Evolutionary conservation across 2,888 invertebrate species (phyloP).

Genomic region (Cancer borealis): DNA sequence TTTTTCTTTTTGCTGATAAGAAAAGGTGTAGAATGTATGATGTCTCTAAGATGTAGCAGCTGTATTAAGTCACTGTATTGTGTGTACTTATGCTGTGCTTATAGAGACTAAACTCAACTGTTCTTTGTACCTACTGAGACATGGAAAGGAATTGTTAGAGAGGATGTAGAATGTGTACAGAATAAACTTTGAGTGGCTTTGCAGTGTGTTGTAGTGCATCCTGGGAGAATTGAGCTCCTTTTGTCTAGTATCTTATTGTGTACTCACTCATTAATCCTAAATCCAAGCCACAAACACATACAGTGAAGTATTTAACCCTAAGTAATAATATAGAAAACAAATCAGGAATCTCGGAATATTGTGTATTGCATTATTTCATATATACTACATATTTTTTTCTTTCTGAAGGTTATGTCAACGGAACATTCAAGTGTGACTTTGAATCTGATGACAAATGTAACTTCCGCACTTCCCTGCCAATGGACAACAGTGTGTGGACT

Average conservation of each 20-base stretch:
- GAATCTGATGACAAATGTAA: conserved; percentile 60
- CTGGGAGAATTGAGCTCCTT: no score
- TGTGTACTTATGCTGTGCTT: neutral
- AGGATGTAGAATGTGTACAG: no score
- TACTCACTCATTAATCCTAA: no score
- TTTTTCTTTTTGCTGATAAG: neutral
- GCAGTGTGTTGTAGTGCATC: no score
- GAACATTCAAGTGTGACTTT: conserved; percentile 65
- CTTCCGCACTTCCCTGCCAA: conserved; percentile 53
- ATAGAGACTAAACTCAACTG: neutral
- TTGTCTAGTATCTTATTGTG: no score
- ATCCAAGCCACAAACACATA: no score
- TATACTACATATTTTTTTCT: neutral
- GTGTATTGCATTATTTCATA: neutral
- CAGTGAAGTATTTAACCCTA: no score
- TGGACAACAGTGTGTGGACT: conserved; percentile 60
- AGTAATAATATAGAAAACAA: neutral
- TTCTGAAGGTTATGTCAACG: conserved; percentile 21
- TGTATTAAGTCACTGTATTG: neutral
- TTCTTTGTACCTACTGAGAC: no score
- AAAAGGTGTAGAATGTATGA: neutral
- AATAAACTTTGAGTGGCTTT: no score
- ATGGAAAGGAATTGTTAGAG: no score
- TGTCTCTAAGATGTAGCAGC: neutral
- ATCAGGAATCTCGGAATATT: neutral